Evolutionary conservation across 2,113 vertebrate genomes (phyloP).

Genomic region (Patagioenas fasciata): DNA sequence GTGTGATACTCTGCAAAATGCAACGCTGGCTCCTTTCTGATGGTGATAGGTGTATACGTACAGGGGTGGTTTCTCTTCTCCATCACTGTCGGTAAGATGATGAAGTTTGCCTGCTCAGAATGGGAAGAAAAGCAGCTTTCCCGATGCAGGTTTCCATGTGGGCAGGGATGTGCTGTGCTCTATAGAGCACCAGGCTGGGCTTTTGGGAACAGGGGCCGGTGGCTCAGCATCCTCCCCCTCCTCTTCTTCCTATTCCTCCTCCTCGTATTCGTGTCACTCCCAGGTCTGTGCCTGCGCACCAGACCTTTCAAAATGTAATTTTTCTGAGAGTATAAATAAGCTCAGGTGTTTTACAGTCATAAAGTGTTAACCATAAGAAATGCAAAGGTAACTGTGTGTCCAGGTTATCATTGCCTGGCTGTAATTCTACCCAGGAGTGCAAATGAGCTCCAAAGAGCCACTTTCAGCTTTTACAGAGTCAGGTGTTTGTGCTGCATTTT

Average conservation of each 20-base stretch:
- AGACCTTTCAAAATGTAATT: neutral
- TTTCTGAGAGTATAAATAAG: neutral
- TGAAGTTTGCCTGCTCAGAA: neutral
- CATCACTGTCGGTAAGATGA: fast-evolving
- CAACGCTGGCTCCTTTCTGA: neutral
- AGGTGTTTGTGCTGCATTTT: neutral
- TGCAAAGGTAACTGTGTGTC: neutral
- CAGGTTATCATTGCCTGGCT: neutral
- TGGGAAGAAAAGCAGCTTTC: neutral
- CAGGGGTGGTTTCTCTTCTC: neutral
- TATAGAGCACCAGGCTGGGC: neutral
- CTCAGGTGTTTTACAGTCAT: fast-evolving
- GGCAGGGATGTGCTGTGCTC: neutral
- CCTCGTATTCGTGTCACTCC: neutral
- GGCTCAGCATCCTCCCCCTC: neutral
- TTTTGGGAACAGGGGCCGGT: neutral
- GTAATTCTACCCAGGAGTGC: neutral
- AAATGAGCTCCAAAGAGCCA: neutral
- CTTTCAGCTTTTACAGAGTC: neutral
- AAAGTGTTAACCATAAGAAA: neutral
- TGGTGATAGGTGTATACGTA: neutral
- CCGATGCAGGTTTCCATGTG: neutral
- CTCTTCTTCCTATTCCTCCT: neutral
- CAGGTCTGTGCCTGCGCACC: fast-evolving
- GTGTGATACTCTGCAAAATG: neutral